Evolutionary conservation across 2,797 vertebrate genomes (phyloP), one percentile per base, ranked within the genome.

Genomic region (Lophius americanus): DNA sequence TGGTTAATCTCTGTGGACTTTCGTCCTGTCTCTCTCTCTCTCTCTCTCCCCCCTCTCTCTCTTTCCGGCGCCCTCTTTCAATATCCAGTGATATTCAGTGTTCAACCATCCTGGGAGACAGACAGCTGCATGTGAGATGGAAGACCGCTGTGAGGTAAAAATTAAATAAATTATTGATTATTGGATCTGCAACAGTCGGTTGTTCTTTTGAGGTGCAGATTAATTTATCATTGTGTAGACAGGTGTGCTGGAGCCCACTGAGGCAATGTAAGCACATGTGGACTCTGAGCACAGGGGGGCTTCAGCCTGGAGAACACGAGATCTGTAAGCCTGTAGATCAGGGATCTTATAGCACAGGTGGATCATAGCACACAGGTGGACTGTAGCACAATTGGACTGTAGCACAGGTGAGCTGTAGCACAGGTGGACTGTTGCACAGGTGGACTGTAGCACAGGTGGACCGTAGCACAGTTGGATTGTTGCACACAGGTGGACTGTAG

Each of bases 1-100:
- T 63, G 36, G 55, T 59, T 75, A 42, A 73, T 68, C 60, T 67
- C 23, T 23, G 12, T 46, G 81, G 83, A 88, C 85, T 88, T 84
- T 76, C 64, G 64, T 75, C 81, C 76, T 56, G 51, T 58, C 7
- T 52, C n/a, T 11, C 14, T 51, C 39, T 36, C 7, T 9, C 14
- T 51, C 11, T 32, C 9, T 11, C 46, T 51, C 8, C 37, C 3
- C 7, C 4, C 44, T 32, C 8, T 14, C 9, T 61, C 2, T 52
- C 51, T 55, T 33, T 39, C 46, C 35, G 8, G 5, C 23, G 7
- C 46, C 55, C 2, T 48, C 38, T 56, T 32, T 32, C 48, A 46
- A 51, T 23, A 23, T 23, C 23, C 23, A 23, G 23, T 2, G 23
- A 46, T 59, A 4, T 55, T 60, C 3, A 3, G 5, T 44, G 39